phyloP scores from a whole-genome alignment of 2,888 invertebrate species.

The Drosophila kambysellisi region DNA sequence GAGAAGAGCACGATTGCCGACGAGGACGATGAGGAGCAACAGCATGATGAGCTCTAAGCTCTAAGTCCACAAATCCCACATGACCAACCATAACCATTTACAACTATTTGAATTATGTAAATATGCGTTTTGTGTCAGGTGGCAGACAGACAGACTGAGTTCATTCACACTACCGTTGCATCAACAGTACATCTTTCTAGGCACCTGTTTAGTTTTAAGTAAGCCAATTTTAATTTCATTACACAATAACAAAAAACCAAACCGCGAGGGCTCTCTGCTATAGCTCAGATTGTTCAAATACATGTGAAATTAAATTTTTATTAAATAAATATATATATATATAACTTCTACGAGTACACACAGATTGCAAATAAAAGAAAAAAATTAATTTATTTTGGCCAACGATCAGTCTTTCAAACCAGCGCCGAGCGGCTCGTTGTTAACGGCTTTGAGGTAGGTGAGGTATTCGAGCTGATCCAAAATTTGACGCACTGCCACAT shows the following conservation, averaged over 20 bases:
- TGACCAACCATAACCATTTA: conserved; percentile 2
- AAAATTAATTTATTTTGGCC: not conserved
- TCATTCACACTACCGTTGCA: conserved; percentile 60
- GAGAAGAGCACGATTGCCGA: conserved; percentile 83
- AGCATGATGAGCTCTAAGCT: conserved; percentile 88
- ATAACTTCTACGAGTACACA: not conserved
- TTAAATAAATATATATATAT: not conserved
- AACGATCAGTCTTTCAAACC: conserved; percentile 34
- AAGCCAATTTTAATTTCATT: conserved; percentile 46
- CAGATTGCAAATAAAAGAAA: conserved; percentile 1
- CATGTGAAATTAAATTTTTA: conserved; percentile 6
- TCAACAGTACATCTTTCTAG: conserved; percentile 54
- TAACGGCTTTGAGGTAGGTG: conserved; percentile 60
- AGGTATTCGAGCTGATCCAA: conserved; percentile 71
- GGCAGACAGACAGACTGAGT: conserved; percentile 75
- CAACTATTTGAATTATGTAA: conserved; percentile 52
- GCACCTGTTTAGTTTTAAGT: conserved; percentile 64
- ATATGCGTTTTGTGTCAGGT: conserved; percentile 51
- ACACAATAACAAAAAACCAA: conserved; percentile 4
- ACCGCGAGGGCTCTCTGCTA: conserved; percentile 45
- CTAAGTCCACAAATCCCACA: conserved; percentile 6
- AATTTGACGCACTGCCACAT: conserved; percentile 74
- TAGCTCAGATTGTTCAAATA: conserved; percentile 10
- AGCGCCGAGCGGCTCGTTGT: conserved; percentile 50
- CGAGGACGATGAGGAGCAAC: conserved; percentile 85